Evolutionary conservation across 2,797 vertebrate species (phyloP), one percentile per base, ranked within the genome.

Genomic region (Smutsia gigantea): DNA sequence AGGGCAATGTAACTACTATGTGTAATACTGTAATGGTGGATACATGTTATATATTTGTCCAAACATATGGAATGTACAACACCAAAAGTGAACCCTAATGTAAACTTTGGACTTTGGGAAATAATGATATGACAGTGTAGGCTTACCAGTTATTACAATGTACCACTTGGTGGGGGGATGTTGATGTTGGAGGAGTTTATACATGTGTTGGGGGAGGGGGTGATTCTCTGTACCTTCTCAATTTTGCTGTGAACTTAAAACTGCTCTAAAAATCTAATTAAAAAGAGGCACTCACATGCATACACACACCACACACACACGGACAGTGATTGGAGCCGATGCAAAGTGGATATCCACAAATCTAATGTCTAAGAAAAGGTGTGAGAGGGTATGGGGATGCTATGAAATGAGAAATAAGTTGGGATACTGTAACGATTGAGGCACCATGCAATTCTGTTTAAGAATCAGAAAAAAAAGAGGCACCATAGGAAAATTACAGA

Each of bases 391-490:
- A 31, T 10, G 29, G 5, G 19, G 7, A 42, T 1, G 1, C 8
- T 42, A 6, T 27, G 2, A 42, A 63, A 3, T 39, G 6, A 18
- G 4, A 87, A 64, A n/a, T 31, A 51, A 25, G 23, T 46, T 77
- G 31, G 17, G 37, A 18, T 75, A 34, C 18, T 42, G 2, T 8
- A 46, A 46, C 37, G 23, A 46, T 5, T 18, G 39, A 77, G 10
- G 19, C 19, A 25, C 18, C 29, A n/a, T 39, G n/a, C 57, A 17
- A 2, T 19, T 92, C 63, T 94, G 29, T 29, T 34, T 46, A 49
- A 1, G 51, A 5, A 82, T 90, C 8, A 79, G 59, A 57, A 81
- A 89, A 31, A 64, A 94, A 14, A 59, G 34, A 93, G 18, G 59
- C 7, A 12, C 57, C 18, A 83, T 68, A 84, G 57, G 57, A 25